Percentiles rank a stretch among this genome's conserved stretches.
Evolutionary conservation across 2,888 invertebrate genomes (phyloP).

Genomic region (Timema podura): DNA sequence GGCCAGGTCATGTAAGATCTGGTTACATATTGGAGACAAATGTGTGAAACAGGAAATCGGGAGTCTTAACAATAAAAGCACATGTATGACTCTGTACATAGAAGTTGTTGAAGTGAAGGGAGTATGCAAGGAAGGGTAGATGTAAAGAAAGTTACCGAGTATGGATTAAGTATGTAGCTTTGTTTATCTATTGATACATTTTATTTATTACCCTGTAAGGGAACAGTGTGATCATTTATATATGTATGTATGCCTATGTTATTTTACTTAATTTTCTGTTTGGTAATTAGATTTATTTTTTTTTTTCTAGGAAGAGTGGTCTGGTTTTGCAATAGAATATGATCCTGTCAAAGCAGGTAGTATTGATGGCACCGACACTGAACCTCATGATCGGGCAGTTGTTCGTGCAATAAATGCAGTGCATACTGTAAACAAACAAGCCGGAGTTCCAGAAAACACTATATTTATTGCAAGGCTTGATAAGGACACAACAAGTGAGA

Average conservation of each 20-base stretch:
- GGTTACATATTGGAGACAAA: too few species aligned
- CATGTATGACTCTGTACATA: too few species aligned
- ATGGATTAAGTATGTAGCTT: too few species aligned
- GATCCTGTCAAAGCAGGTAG: constrained; percentile 80
- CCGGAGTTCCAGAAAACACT: constrained; percentile 65
- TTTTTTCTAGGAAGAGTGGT: constrained; percentile 43
- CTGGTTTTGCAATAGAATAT: constrained; percentile 57
- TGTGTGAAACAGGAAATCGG: too few species aligned
- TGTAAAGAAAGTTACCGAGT: too few species aligned
- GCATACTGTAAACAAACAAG: constrained; percentile 60
- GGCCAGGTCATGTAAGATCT: too few species aligned
- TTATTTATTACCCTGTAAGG: too few species aligned
- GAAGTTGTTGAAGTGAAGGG: too few species aligned
- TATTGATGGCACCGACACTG: constrained; percentile 80
- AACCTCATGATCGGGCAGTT: constrained; percentile 76
- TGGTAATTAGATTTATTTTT: background rate
- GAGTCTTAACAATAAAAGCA: too few species aligned
- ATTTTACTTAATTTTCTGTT: background rate
- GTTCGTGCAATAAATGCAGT: constrained; percentile 64
- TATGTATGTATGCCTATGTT: background rate
- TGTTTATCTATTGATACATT: too few species aligned
- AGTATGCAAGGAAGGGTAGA: too few species aligned
- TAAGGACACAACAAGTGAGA: constrained; percentile 58
- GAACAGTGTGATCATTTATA: too few species aligned
- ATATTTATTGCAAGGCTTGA: constrained; percentile 72